These are phyloP conservation scores for Parnassius smintheus DNA, from an alignment of 2,888 invertebrate genomes.

Conservation along the genomic window DNA sequence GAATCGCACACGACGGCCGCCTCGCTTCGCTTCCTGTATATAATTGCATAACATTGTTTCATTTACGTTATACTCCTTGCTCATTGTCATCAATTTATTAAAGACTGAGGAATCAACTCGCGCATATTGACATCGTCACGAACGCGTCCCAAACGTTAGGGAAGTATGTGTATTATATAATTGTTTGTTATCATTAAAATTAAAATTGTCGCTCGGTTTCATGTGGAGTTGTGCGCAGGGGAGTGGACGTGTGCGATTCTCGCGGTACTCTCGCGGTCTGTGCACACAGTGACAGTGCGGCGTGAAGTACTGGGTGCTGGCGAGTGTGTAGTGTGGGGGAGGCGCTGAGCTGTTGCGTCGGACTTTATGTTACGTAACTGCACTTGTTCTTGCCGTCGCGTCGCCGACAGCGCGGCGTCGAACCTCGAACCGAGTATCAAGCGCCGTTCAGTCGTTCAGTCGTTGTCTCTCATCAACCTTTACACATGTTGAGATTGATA, in stretches of 20 bases:
- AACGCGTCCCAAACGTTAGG: constrained; percentile 68
- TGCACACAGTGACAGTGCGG: neutral
- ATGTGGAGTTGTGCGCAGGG: constrained; percentile 47
- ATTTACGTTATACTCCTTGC: constrained; percentile 76
- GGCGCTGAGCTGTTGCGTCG: constrained; percentile 7
- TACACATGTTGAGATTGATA: constrained; percentile 81
- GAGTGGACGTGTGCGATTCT: constrained; percentile 44
- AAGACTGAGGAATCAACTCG: constrained; percentile 80
- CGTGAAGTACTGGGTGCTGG: neutral
- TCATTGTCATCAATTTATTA: constrained; percentile 81
- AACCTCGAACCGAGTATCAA: constrained; percentile 34
- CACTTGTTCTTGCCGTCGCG: constrained; percentile 17
- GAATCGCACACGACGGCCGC: constrained; percentile 33
- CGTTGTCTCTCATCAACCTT: constrained; percentile 74
- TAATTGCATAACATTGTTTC: constrained; percentile 77
- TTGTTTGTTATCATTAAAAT: constrained; percentile 57
- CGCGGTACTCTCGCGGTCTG: constrained; percentile 34
- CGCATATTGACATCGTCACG: constrained; percentile 78
- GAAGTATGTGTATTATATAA: constrained; percentile 63
- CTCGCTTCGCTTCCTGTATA: constrained; percentile 64
- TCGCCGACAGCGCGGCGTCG: constrained; percentile 31
- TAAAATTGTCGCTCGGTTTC: constrained; percentile 54
- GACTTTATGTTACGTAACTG: constrained; percentile 10
- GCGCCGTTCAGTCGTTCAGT: constrained; percentile 57
- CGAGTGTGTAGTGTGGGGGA: constrained; percentile 4